Evolutionary conservation across 1,140 invertebrate species (phyloP).

Genomic region (Pissodes strobi): DNA sequence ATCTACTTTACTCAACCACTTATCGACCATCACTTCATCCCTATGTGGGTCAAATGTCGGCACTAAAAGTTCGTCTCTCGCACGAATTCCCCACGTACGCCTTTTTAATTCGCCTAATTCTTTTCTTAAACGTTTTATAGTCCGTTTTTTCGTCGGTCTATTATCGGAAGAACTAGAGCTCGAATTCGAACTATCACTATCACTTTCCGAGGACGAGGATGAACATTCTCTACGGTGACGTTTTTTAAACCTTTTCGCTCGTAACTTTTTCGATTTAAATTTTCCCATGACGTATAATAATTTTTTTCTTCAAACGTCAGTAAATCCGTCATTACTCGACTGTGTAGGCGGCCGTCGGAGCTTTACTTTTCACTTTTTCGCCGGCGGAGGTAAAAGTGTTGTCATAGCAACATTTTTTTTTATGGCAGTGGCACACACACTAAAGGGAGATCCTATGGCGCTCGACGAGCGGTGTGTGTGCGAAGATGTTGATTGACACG

Average conservation of each 20-base stretch:
- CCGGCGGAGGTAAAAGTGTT: no score
- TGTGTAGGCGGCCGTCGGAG: no score
- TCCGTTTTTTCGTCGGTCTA: not conserved
- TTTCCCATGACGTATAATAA: not conserved
- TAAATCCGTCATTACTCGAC: no score
- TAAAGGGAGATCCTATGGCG: no score
- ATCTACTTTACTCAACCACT: conserved; percentile 7
- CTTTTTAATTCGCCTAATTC: not conserved
- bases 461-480: no score
- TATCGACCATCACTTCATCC: not conserved
- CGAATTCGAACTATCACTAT: not conserved
- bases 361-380: no score
- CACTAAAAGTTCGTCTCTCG: not conserved
- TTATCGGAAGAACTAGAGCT: not conserved
- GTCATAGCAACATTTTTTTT: no score
- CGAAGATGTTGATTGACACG: no score
- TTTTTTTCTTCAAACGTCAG: no score
- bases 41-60: not conserved
- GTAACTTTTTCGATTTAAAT: not conserved
- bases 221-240: not conserved
- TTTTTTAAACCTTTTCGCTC: no score
- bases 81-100: not conserved
- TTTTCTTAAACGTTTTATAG: not conserved
- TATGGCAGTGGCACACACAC: no score
- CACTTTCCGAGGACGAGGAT: not conserved